These are phyloP conservation scores for Otis tarda DNA, from an alignment of 2,113 vertebrate genomes.

Conservation along the genomic window DNA sequence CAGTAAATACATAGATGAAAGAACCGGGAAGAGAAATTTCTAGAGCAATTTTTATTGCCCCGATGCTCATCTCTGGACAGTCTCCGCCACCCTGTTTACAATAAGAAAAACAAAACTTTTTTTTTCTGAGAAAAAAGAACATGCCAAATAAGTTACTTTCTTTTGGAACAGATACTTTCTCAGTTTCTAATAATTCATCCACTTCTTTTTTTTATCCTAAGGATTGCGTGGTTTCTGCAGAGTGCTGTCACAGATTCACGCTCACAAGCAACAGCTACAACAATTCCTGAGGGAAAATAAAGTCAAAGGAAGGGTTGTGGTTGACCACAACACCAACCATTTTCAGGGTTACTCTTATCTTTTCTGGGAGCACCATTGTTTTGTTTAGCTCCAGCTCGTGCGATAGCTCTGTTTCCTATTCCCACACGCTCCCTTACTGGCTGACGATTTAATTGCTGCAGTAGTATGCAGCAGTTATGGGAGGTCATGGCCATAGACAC, in stretches of 20 bases:
- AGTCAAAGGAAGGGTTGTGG: background rate
- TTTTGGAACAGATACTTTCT: background rate
- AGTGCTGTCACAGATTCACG: background rate
- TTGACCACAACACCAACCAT: too few species aligned
- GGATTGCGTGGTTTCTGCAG: background rate
- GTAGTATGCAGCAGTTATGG: background rate
- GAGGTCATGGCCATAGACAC: background rate
- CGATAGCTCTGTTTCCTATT: background rate
- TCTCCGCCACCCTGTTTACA: slow-evolving; percentile 93
- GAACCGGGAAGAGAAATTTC: slow-evolving; percentile 97
- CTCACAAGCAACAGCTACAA: background rate
- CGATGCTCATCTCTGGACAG: slow-evolving; percentile 98
- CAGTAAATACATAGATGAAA: slow-evolving; percentile 97
- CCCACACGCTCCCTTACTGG: background rate
- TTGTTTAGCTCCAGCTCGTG: background rate
- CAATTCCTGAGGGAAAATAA: background rate
- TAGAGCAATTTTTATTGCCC: slow-evolving; percentile 96
- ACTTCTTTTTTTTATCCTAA: background rate
- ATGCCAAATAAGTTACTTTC: background rate
- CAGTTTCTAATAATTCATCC: background rate
- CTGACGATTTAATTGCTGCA: background rate
- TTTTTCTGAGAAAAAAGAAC: background rate
- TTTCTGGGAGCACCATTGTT: background rate
- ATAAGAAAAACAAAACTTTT: background rate
- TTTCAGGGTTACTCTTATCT: background rate